phyloP scores from a whole-genome alignment of 2,888 invertebrate genomes.

The Balanococcus diminutus region DNA sequence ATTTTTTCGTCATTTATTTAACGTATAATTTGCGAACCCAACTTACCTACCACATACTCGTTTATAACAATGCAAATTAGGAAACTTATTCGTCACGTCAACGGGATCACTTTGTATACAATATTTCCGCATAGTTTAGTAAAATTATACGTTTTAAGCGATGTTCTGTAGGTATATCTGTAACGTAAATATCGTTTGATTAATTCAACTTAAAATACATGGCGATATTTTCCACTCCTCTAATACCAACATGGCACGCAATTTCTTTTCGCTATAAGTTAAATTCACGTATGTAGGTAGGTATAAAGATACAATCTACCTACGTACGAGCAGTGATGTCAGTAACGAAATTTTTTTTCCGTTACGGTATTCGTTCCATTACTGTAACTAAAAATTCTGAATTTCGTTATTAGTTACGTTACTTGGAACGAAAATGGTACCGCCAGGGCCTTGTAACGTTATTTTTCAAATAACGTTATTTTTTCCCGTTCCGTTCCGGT shows the following conservation, averaged over 20 bases:
- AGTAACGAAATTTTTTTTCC: too few relatives aligned
- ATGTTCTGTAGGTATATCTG: background rate
- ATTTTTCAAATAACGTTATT: too few relatives aligned
- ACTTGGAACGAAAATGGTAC: too few relatives aligned
- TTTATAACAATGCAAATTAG: background rate
- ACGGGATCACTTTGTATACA: background rate
- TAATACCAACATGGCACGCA: conserved; percentile 10
- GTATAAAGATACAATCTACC: too few relatives aligned
- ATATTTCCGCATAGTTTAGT: conserved; percentile 7
- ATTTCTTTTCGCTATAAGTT: background rate
- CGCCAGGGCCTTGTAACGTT: too few relatives aligned
- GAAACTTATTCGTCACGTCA: conserved; percentile 14
- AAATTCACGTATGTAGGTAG: background rate
- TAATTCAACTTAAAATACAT: background rate
- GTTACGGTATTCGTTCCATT: too few relatives aligned
- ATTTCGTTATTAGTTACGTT: too few relatives aligned
- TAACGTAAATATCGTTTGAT: conserved; percentile 11
- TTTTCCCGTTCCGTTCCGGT: too few relatives aligned
- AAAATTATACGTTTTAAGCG: conserved; percentile 17
- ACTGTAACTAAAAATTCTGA: too few relatives aligned
- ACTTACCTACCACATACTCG: background rate
- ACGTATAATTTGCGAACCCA: background rate
- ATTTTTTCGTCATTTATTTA: background rate
- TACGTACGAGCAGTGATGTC: too few relatives aligned
- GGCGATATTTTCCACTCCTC: background rate